These are phyloP conservation scores for Drosophila ustulata DNA, from an alignment of 2,888 invertebrate genomes.

Conservation along the genomic window DNA sequence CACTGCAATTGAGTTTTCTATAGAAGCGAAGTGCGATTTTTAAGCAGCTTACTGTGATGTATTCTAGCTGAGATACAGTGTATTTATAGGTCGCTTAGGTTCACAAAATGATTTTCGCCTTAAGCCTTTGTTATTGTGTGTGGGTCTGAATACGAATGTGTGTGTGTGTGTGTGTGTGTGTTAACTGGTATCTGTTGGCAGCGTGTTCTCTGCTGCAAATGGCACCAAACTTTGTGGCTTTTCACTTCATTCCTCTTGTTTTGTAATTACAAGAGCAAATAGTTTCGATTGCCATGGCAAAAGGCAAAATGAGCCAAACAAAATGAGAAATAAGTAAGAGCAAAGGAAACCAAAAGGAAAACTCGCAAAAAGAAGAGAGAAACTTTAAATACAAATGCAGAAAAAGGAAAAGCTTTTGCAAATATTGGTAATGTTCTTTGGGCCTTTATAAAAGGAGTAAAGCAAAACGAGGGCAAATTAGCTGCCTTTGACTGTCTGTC, in stretches of 20 bases:
- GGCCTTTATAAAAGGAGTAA: constrained; percentile 16
- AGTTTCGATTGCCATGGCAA: constrained; percentile 56
- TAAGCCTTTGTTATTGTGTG: constrained; percentile 37
- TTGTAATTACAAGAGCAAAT: constrained; percentile 68
- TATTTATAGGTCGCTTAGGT: constrained; percentile 26
- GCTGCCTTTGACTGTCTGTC: not conserved
- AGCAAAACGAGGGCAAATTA: not conserved
- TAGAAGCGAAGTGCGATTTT: constrained; percentile 3
- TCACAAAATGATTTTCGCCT: not conserved
- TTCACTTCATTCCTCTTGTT: constrained; percentile 74
- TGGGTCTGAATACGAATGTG: constrained; percentile 8
- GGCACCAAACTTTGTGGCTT: constrained; percentile 69
- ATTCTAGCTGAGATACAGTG: constrained; percentile 18
- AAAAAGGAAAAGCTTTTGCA: constrained; percentile 36
- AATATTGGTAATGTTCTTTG: constrained; percentile 49
- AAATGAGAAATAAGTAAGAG: constrained; percentile 3
- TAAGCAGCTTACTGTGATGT: constrained; percentile 34
- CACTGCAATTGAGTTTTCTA: not conserved
- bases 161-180: constrained; percentile 34
- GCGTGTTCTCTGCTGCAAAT: constrained; percentile 55
- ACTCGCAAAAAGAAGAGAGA: constrained; percentile 14
- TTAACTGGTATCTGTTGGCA: constrained; percentile 49
- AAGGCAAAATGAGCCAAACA: constrained; percentile 19
- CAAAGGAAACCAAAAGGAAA: constrained; percentile 5
- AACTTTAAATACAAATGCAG: constrained; percentile 16